Conservation (phyloP, 1,140 invertebrate species). For the Hermetia illucens region DNA sequence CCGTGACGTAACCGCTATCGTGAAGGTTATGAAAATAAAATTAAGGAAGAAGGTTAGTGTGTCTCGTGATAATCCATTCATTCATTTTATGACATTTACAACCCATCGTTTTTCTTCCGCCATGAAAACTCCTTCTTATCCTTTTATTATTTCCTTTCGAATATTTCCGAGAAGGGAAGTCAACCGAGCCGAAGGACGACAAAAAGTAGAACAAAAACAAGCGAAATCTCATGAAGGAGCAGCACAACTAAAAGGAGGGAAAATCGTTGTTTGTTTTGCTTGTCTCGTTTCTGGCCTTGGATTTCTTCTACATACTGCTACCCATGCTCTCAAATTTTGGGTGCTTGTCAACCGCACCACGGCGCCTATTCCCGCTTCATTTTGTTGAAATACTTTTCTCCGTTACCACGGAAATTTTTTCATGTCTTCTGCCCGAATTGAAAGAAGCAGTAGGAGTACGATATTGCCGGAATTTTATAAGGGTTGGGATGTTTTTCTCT, state of each 20-base stretch:
- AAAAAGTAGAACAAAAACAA: too few species aligned
- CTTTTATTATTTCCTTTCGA: too few species aligned
- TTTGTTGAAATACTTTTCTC: background rate
- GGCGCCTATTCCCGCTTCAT: background rate
- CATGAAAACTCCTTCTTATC: too few species aligned
- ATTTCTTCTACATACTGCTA: background rate
- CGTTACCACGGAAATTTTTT: background rate
- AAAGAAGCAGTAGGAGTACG: too few species aligned
- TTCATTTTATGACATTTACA: background rate
- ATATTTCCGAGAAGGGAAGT: background rate
- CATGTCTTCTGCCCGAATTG: too few species aligned
- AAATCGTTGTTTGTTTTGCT: background rate
- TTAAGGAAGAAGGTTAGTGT: slow-evolving; percentile 1
- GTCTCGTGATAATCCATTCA: slow-evolving; percentile 1
- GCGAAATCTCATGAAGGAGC: too few species aligned
- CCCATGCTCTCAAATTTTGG: background rate
- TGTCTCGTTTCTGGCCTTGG: background rate
- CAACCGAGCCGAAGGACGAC: too few species aligned
- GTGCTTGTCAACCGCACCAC: background rate
- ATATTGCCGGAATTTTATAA: too few species aligned
- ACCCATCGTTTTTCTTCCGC: too few species aligned
- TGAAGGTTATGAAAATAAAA: background rate
- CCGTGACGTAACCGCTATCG: background rate
- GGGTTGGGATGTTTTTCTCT: background rate
- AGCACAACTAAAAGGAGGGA: too few species aligned